Base-by-base conservation (phyloP, 2,113 vertebrate species). In the Hyla sarda region DNA sequence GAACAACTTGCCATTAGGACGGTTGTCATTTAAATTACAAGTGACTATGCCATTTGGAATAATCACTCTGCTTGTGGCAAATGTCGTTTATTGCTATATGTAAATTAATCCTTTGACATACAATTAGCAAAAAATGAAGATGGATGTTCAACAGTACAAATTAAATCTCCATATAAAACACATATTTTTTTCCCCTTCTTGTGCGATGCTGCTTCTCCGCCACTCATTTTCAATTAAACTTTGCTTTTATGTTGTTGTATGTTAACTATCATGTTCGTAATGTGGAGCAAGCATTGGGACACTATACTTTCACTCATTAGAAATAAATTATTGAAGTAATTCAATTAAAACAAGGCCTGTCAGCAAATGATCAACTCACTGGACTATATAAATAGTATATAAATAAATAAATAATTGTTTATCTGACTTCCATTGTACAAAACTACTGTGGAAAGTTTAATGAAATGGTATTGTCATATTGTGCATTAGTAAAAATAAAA, bases 41-140 rank as follows among this genome's bases (percentile, higher is more conserved):
- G 48, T 56, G 79, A 50, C 80, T 37, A 47, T 79, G 48, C 60
- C 65, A 80, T 86, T 86, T 86, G 84, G 80, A 80, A 80, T 79
- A 86, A 86, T 86, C 48, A 72, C 84, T 80, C 69, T 80, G 84
- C 84, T 80, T 56, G 84, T 86, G 60, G 84, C 84, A 72, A 86
- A 80, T 80, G 84, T 50, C 84, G 80, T 86, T 86, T 86, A 86
- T 86, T 79, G 48, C 62, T 80, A 41, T 86, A 72, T 86, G 62
- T 78, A 86, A 86, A 86, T 80, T 71, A 86, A 86, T 86, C 75
- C 84, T 86, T 80, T 86, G 76, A 80, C 84, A 86, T 72, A 85
- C 48, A 80, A 86, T 86, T 86, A 86, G 67, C 75, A 72, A 80
- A 86, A 79, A 86, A 86, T 86, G 76, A 86, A 86, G 84, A 86